Evolutionary conservation across 2,888 invertebrate species (phyloP).

Genomic region (Odontothrips loti): DNA sequence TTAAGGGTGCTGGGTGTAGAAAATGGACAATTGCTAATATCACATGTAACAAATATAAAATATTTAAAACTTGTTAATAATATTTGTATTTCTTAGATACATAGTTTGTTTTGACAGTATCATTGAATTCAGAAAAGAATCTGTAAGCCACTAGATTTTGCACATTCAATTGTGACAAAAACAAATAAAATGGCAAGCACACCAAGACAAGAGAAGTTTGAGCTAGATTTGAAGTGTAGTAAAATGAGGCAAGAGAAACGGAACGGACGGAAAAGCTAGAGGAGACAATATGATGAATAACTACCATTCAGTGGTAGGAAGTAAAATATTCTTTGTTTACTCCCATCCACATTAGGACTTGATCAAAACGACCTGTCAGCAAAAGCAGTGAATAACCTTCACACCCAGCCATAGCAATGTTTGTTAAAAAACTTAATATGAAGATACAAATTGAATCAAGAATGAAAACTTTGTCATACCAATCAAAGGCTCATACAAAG

Average conservation of each 20-base stretch:
- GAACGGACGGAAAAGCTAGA: slow-evolving; percentile 6
- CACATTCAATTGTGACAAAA: background rate
- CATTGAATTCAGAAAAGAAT: background rate
- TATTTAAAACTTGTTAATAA: slow-evolving; percentile 18
- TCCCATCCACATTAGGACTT: background rate
- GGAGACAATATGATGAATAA: background rate
- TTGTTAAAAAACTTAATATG: no score
- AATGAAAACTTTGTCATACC: no score
- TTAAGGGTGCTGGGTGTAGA: slow-evolving; percentile 20
- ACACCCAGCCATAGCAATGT: background rate
- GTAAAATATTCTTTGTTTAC: no score
- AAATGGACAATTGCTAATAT: slow-evolving; percentile 27
- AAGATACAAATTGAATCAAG: no score
- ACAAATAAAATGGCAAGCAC: background rate
- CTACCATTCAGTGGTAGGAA: background rate
- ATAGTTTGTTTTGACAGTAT: background rate
- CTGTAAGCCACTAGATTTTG: background rate
- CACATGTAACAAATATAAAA: slow-evolving; percentile 25
- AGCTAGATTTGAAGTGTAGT: background rate
- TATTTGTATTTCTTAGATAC: background rate
- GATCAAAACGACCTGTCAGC: background rate
- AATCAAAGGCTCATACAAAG: no score
- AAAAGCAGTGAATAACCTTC: background rate
- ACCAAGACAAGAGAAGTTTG: background rate
- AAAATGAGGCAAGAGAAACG: background rate